Conservation (phyloP, 2,113 vertebrate genomes). For the Rutilus rutilus region DNA sequence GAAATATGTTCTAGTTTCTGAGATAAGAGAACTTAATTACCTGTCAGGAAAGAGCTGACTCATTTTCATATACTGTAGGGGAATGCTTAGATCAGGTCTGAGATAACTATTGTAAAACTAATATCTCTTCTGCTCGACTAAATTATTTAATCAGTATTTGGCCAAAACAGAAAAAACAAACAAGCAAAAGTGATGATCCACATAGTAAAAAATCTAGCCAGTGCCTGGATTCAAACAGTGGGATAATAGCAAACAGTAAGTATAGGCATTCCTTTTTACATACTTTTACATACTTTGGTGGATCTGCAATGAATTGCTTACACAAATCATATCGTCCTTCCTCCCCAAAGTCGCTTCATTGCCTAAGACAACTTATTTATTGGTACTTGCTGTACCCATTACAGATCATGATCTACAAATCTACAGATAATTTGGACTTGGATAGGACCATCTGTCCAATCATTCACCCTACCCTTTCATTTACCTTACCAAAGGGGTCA, state of each 20-base stretch:
- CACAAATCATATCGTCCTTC: not conserved
- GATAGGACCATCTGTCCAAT: not conserved
- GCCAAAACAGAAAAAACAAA: not conserved
- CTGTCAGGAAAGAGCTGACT: conserved; percentile 8
- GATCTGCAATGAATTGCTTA: not conserved
- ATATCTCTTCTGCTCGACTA: not conserved
- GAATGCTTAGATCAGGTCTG: not conserved
- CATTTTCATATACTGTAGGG: not conserved
- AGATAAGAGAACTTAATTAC: conserved; percentile 33
- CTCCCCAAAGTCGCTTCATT: not conserved
- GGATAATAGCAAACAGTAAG: not conserved
- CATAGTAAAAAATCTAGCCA: not conserved
- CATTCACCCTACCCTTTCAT: not conserved
- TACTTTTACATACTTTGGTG: not conserved
- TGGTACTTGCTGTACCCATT: not conserved
- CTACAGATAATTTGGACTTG: not conserved
- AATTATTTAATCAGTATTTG: not conserved
- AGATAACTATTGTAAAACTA: conserved; percentile 18
- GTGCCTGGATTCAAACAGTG: not conserved
- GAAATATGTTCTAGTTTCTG: conserved; percentile 3
- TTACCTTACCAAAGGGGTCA: not conserved
- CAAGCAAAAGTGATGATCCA: not conserved
- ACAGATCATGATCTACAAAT: no score
- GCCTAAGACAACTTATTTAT: not conserved
- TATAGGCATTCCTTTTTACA: no score